phyloP scores from a whole-genome alignment of 2,113 vertebrate genomes.

The Anthoscopus minutus region DNA sequence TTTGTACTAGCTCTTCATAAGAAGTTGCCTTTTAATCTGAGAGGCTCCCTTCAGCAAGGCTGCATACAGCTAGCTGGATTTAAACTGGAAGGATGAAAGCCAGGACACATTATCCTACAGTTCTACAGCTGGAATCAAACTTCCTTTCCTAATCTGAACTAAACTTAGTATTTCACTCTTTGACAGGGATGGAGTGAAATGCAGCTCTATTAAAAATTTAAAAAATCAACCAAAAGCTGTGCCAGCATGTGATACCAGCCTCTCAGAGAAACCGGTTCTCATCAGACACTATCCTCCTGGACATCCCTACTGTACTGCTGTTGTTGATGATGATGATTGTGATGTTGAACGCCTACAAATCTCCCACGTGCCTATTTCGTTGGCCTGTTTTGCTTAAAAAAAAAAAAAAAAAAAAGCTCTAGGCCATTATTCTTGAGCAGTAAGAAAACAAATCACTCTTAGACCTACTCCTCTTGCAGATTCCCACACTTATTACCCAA shows the following conservation, averaged over 20 bases:
- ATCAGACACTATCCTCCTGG: slow-evolving; percentile 11
- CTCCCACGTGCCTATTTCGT: slow-evolving; percentile 36
- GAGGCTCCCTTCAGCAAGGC: slow-evolving; percentile 38
- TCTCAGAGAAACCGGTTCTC: not conserved
- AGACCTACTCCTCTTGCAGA: slow-evolving; percentile 60
- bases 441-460: slow-evolving; percentile 69
- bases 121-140: slow-evolving; percentile 23
- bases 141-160: slow-evolving; percentile 5
- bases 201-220: not conserved
- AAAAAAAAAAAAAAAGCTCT: not conserved
- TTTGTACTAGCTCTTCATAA: slow-evolving; percentile 9
- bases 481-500: slow-evolving; percentile 77
- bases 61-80: slow-evolving; percentile 40
- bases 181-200: not conserved
- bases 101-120: slow-evolving; percentile 1
- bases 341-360: slow-evolving; percentile 51
- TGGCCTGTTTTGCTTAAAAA: slow-evolving; percentile 6
- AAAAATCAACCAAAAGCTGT: not conserved
- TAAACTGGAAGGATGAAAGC: slow-evolving; percentile 44
- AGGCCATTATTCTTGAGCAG: slow-evolving; percentile 66
- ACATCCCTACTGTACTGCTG: not conserved
- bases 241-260: not conserved
- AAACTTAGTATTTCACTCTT: slow-evolving; percentile 14
- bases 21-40: slow-evolving; percentile 33
- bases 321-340: not conserved